Conservation (phyloP, 2,797 vertebrate species). For the Trichosurus vulpecula region DNA sequence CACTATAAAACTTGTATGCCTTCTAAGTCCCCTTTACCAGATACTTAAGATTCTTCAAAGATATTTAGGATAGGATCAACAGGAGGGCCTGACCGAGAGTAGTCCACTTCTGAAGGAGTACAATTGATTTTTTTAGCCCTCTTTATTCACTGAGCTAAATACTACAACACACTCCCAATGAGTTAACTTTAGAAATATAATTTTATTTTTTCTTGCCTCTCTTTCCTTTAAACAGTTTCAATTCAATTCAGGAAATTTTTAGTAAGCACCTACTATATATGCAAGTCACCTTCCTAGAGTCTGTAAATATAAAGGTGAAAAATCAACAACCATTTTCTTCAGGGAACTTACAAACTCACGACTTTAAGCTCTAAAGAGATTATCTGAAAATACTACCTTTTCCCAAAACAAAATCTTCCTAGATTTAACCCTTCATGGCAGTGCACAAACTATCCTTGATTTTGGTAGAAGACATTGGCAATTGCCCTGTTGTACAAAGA, state of each 20-base stretch:
- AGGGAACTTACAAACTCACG: neutral
- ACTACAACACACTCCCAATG: neutral
- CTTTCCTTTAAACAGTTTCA: neutral
- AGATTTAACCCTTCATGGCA: neutral
- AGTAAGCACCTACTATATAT: neutral
- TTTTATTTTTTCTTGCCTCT: neutral
- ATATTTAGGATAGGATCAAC: neutral
- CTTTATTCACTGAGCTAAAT: neutral
- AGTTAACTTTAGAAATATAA: neutral
- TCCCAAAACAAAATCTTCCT: neutral
- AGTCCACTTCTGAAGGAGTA: neutral
- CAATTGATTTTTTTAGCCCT: neutral
- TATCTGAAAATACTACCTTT: neutral
- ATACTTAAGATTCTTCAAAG: neutral
- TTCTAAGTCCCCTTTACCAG: neutral
- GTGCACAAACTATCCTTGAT: neutral
- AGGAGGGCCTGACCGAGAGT: neutral
- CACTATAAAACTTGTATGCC: neutral
- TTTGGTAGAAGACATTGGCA: neutral
- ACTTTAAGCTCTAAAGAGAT: neutral
- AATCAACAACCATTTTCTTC: neutral
- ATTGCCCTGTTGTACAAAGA: neutral
- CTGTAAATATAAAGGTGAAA: neutral
- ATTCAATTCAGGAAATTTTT: neutral
- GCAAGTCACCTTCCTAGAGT: neutral